phyloP scores from a whole-genome alignment of 1,140 invertebrate genomes.

The Ridgeia piscesae region DNA sequence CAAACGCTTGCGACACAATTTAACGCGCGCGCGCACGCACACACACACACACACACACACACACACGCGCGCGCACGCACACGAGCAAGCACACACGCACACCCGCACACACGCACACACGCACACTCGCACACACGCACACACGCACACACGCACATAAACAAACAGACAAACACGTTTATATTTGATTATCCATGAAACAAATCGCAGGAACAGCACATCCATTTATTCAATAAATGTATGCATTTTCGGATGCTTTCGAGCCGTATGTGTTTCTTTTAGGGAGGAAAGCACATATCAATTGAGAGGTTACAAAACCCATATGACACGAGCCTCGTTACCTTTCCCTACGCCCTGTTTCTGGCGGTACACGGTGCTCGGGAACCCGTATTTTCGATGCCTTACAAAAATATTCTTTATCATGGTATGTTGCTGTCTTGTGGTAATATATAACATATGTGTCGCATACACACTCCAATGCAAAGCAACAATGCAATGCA shows the following conservation, averaged over 20 bases:
- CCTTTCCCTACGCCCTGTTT: not conserved
- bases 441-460: not conserved
- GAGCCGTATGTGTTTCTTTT: not conserved
- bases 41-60: not conserved
- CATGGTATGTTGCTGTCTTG: not conserved
- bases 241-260: not conserved
- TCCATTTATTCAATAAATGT: not conserved
- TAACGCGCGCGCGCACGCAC: not conserved
- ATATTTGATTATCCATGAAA: not conserved
- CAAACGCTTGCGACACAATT: not conserved
- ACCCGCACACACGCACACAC: constrained; percentile 16
- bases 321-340: not conserved
- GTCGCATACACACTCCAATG: too few relatives aligned
- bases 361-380: not conserved
- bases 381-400: not conserved
- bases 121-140: not conserved
- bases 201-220: not conserved
- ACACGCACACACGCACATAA: constrained; percentile 19
- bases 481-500: too few relatives aligned
- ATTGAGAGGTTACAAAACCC: not conserved
- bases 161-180: not conserved
- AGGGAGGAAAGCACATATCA: not conserved
- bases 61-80: constrained; percentile 17
- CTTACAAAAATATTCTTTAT: not conserved
- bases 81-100: not conserved